Evolutionary conservation across 2,113 vertebrate species (phyloP), one percentile per base, ranked within the genome.

Genomic region (Cynoglossus semilaevis): DNA sequence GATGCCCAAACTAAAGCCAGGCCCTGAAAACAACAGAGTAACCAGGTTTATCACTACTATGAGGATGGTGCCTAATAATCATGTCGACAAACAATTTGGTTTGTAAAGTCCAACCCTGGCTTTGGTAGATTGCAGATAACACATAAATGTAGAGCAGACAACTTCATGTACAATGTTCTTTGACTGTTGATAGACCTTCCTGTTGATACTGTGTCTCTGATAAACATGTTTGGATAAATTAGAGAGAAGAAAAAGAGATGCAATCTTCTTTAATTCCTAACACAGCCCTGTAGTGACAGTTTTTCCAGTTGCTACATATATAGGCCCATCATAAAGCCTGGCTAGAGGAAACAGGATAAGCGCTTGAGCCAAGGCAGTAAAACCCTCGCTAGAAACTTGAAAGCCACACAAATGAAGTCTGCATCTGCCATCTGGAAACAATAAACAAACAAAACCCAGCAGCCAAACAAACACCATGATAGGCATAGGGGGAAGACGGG

Each of bases 361-460:
- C 79, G 80, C 86, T 89, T 85, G 72, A 89, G 88, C 87, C 90
- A 89, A 89, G 77, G 88, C 87, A 87, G 88, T 91, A 91, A 92
- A 91, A 92, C 89, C 75, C 89, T 88, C 85, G 86, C 88, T 90
- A 89, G 90, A 87, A 91, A 91, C 88, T 90, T 91, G 87, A 92
- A 92, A 92, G 90, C 85, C 74, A 85, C 85, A 88, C 88, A 91
- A 89, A 89, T 89, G 85, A 90, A 88, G 88, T 91, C 83, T 86
- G 88, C 47, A 85, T 88, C 87, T 89, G 87, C 91, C 91, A 92
- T 92, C 91, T 92, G 91, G 91, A 91, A 92, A 89, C 88, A 90
- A 90, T 92, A 90, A 92, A 91, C 90, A 92, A 92, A 92, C 90
- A 90, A 92, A 91, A 87, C 76, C 82, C 73, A 79, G 84, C 87